A percentile compares a stretch with the other conserved stretches of the same genome.
phyloP scores from a whole-genome alignment of 2,797 vertebrate genomes.

The Cynodonichthys magdalenae region DNA sequence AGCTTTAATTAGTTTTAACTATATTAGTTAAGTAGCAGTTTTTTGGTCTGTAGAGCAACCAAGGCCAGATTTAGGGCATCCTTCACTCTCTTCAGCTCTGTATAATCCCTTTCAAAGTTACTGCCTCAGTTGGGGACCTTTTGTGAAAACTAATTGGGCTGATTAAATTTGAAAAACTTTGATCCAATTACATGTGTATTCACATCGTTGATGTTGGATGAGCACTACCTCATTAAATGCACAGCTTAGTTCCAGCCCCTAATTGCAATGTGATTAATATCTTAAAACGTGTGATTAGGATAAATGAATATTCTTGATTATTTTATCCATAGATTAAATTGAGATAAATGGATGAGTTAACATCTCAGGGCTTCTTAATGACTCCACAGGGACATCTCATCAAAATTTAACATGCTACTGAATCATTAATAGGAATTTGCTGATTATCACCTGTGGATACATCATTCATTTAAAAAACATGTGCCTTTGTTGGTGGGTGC shows the following conservation, averaged over 20 bases:
- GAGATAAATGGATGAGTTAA: conserved; percentile 66
- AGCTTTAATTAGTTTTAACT: background rate
- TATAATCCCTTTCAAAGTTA: conserved; percentile 17
- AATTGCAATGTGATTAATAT: conserved; percentile 66
- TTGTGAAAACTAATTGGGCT: conserved; percentile 18
- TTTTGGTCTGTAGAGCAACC: background rate
- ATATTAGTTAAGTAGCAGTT: background rate
- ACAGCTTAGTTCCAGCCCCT: conserved; percentile 32
- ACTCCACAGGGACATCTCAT: conserved; percentile 62
- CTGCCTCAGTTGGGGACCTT: conserved; percentile 20
- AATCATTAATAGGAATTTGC: conserved; percentile 77
- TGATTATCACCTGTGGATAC: conserved; percentile 77
- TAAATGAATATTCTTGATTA: conserved; percentile 51
- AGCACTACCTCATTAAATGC: conserved; percentile 43
- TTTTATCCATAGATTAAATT: conserved; percentile 62
- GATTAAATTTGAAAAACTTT: conserved; percentile 37
- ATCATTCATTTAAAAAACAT: conserved; percentile 53
- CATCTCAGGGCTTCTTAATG: conserved; percentile 59
- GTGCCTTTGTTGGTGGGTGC: conserved; percentile 29
- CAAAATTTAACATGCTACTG: conserved; percentile 68
- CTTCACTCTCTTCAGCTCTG: background rate
- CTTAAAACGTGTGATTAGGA: conserved; percentile 59
- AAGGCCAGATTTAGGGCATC: background rate
- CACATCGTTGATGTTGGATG: conserved; percentile 11
- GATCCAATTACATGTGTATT: conserved; percentile 31